phyloP scores from a whole-genome alignment of 2,113 vertebrate genomes.

The Ceyx cyanopectus region DNA sequence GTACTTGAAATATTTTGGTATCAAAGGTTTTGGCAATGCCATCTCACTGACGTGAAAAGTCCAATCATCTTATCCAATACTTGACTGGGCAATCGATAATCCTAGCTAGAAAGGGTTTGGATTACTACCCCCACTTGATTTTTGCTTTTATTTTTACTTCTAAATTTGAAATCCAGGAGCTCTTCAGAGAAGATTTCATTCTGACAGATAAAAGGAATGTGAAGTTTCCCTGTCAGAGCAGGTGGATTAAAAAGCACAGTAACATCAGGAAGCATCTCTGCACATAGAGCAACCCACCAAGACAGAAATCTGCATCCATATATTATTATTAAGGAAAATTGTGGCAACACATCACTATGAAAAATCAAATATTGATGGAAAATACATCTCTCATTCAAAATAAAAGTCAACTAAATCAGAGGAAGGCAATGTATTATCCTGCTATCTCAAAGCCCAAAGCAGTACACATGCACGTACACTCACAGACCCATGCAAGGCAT shows the following conservation, averaged over 20 bases:
- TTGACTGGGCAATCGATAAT: neutral
- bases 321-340: neutral
- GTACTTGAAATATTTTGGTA: neutral
- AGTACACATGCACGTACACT: neutral
- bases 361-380: constrained; percentile 36
- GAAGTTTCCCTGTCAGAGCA: constrained; percentile 2
- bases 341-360: neutral
- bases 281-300: neutral
- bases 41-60: neutral
- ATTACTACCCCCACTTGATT: constrained; percentile 5
- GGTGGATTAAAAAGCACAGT: neutral
- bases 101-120: neutral
- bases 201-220: constrained; percentile 36
- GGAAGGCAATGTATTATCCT: neutral
- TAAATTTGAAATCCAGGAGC: constrained; percentile 45
- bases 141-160: constrained; percentile 49
- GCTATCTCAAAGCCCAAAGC: neutral
- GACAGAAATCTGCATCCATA: constrained; percentile 6
- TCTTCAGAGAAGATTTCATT: constrained; percentile 30
- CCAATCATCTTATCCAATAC: neutral
- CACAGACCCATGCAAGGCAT: neutral
- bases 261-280: constrained; percentile 8
- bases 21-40: neutral
- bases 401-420: neutral
- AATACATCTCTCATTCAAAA: constrained; percentile 9